These are phyloP conservation scores for Eurystomus glaucurus DNA, from an alignment of 2,797 vertebrate species.

Conservation along the genomic window DNA sequence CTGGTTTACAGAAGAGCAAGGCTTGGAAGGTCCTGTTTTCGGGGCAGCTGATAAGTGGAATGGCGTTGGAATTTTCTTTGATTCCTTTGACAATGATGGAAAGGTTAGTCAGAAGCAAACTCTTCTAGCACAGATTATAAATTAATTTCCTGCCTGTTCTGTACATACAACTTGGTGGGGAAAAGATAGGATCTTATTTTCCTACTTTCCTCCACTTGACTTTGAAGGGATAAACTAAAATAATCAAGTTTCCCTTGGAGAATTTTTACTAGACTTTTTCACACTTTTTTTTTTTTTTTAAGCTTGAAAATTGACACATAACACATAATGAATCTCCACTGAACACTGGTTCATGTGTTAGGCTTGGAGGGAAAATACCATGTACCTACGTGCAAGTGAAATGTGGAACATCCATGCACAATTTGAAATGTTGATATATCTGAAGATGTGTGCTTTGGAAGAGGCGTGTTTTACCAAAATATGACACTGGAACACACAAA, in stretches of 20 bases:
- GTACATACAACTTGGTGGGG: no score
- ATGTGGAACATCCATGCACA: background rate
- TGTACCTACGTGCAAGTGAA: background rate
- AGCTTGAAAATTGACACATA: background rate
- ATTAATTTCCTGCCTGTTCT: background rate
- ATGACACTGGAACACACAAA: background rate
- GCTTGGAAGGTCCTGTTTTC: conserved; percentile 94
- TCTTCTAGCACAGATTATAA: background rate
- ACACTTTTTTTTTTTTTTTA: background rate
- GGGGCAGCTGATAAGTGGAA: conserved; percentile 95
- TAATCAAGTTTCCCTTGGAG: background rate
- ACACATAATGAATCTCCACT: background rate
- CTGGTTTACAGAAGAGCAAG: conserved; percentile 93
- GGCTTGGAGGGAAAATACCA: background rate
- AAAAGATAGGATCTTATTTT: background rate
- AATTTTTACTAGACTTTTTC: background rate
- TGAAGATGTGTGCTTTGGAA: background rate
- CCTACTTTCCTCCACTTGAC: background rate
- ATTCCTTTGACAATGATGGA: conserved; percentile 98
- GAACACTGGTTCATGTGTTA: background rate
- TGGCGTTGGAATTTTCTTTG: conserved; percentile 95
- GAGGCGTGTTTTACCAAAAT: background rate
- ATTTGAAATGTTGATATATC: background rate
- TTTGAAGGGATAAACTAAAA: background rate
- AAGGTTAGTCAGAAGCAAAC: conserved; percentile 86